phyloP scores from a whole-genome alignment of 1,140 invertebrate species.

The Megathymus violae region DNA sequence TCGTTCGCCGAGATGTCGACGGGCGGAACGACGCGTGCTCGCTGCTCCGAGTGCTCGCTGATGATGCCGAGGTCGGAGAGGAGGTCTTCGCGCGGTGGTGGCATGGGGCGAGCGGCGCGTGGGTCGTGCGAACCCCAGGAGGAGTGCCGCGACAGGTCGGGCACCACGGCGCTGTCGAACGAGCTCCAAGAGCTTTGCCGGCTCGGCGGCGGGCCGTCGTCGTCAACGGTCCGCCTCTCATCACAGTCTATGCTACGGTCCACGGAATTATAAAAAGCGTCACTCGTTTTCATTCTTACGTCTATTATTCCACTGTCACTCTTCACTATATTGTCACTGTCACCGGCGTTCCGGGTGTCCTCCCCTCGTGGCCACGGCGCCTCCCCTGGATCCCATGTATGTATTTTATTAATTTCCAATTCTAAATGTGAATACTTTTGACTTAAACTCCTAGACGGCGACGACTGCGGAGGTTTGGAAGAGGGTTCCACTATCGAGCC shows the following conservation, averaged over 20 bases:
- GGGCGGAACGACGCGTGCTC: too few species aligned
- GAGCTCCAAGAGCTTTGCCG: slow-evolving; percentile 92
- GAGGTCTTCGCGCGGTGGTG: slow-evolving; percentile 45
- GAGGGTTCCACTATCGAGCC: slow-evolving; percentile 30
- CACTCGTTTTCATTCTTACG: slow-evolving; percentile 76
- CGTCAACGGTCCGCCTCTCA: slow-evolving; percentile 85
- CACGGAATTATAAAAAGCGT: slow-evolving; percentile 89
- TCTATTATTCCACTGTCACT: slow-evolving; percentile 83
- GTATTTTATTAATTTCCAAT: slow-evolving; percentile 82
- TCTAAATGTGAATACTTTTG: slow-evolving; percentile 56
- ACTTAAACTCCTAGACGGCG: slow-evolving; percentile 52
- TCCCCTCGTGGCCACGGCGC: slow-evolving; percentile 49
- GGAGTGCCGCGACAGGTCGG: slow-evolving; percentile 90
- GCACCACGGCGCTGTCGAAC: slow-evolving; percentile 89
- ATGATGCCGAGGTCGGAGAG: slow-evolving; percentile 72
- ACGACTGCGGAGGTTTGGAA: slow-evolving; percentile 44
- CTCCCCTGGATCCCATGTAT: slow-evolving; percentile 87
- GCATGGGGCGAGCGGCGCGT: slow-evolving; percentile 73
- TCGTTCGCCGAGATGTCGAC: slow-evolving; percentile 59
- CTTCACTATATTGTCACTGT: slow-evolving; percentile 82
- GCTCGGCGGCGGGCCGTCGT: slow-evolving; percentile 79
- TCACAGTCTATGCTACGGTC: slow-evolving; percentile 90
- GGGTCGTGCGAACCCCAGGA: slow-evolving; percentile 92
- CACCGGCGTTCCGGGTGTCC: slow-evolving; percentile 54
- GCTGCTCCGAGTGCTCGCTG: slow-evolving; percentile 70